A percentile compares a stretch with the other conserved stretches of the same genome.
Evolutionary conservation across 2,797 vertebrate genomes (phyloP).

Genomic region (Carcharodon carcharias): DNA sequence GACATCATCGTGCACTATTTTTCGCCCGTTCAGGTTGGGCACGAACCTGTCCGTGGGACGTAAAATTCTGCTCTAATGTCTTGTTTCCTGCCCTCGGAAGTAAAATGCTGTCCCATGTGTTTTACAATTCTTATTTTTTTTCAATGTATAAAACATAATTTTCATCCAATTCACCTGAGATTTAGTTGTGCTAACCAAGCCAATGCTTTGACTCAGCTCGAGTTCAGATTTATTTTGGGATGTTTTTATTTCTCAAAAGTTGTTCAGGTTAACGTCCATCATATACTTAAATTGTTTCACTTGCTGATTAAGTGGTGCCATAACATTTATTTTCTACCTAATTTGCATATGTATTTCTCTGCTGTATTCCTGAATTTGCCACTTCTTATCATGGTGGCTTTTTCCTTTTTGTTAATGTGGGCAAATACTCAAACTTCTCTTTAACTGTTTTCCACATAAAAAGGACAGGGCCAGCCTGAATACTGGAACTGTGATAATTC

Average conservation of each 20-base stretch:
- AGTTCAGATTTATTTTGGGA: not conserved
- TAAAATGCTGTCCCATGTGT: not conserved
- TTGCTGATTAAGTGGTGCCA: not conserved
- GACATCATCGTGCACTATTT: no score
- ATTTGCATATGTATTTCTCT: not conserved
- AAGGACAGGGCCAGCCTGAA: not conserved
- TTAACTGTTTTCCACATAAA: not conserved
- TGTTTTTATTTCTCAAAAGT: not conserved
- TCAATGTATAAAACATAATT: not conserved
- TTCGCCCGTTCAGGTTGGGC: no score
- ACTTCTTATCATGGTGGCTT: not conserved
- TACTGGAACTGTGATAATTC: not conserved
- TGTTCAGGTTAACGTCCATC: not conserved
- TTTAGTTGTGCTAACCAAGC: not conserved
- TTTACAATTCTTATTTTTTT: not conserved
- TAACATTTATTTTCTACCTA: not conserved
- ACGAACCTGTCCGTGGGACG: no score
- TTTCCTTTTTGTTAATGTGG: not conserved
- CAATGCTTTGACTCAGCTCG: not conserved
- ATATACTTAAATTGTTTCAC: not conserved
- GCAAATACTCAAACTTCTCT: not conserved
- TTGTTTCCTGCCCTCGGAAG: not conserved
- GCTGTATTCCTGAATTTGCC: not conserved
- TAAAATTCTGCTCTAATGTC: no score
- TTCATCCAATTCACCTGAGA: not conserved